These are phyloP conservation scores for Brachypteracias leptosomus DNA, from an alignment of 2,113 vertebrate species.

Conservation along the genomic window DNA sequence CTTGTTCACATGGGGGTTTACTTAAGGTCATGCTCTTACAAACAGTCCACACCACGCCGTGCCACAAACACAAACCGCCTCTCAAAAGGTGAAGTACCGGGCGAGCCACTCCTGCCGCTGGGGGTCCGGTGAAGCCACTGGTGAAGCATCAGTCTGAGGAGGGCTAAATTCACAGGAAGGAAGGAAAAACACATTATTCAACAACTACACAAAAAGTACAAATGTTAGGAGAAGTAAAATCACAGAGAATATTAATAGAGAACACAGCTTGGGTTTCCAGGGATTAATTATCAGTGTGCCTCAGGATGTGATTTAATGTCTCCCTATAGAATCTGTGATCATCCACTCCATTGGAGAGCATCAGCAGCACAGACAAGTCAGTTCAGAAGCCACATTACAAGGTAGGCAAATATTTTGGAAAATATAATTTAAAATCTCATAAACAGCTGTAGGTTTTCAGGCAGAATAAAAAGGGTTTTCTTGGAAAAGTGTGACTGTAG, in stretches of 20 bases:
- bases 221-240: neutral
- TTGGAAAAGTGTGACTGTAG: constrained; percentile 18
- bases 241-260: constrained; percentile 3
- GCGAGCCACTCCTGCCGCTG: constrained; percentile 99
- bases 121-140: constrained; percentile 86
- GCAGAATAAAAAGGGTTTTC: constrained; percentile 41
- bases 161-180: constrained; percentile 83
- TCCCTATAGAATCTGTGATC: constrained; percentile 33
- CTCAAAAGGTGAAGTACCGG: constrained; percentile 99
- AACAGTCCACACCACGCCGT: constrained; percentile 71
- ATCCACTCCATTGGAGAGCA: constrained; percentile 69
- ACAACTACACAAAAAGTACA: neutral
- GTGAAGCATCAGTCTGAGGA: constrained; percentile 91
- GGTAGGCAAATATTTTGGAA: constrained; percentile 2
- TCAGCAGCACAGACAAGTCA: constrained; percentile 59
- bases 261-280: neutral
- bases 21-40: constrained; percentile 85
- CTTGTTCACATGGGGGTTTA: constrained; percentile 67
- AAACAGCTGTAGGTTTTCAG: neutral
- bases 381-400: constrained; percentile 29
- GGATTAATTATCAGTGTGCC: neutral
- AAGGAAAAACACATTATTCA: constrained; percentile 35
- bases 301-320: neutral
- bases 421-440: neutral
- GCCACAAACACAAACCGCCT: constrained; percentile 59